Conservation (phyloP, 2,888 invertebrate species). For the Platycheirus rosarum region DNA sequence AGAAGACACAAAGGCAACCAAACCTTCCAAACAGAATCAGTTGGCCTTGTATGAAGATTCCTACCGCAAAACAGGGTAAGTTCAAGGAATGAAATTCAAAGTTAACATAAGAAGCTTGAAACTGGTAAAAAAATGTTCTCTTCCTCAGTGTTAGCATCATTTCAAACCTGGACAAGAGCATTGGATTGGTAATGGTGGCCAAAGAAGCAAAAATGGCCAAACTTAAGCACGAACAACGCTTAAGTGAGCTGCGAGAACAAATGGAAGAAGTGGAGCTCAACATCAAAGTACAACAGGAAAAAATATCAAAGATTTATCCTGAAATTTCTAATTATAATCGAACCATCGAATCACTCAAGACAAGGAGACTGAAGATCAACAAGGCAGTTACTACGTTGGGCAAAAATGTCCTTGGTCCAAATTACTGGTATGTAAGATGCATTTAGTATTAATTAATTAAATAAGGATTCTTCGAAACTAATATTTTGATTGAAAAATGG, state of each 20-base stretch:
- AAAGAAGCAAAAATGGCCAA: slow-evolving; percentile 78
- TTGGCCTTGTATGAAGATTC: slow-evolving; percentile 79
- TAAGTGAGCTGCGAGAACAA: slow-evolving; percentile 78
- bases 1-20: neutral
- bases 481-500: no score
- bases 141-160: slow-evolving; percentile 78
- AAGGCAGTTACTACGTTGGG: slow-evolving; percentile 79
- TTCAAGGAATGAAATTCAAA: neutral
- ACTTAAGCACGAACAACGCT: slow-evolving; percentile 77
- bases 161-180: slow-evolving; percentile 79
- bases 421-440: slow-evolving; percentile 76
- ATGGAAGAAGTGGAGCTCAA: slow-evolving; percentile 77
- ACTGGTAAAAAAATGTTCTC: slow-evolving; percentile 19
- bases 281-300: slow-evolving; percentile 78
- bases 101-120: neutral
- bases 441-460: no score
- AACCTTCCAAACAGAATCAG: slow-evolving; percentile 75
- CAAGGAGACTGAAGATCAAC: slow-evolving; percentile 78
- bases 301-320: slow-evolving; percentile 79
- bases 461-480: no score
- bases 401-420: slow-evolving; percentile 77
- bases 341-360: slow-evolving; percentile 78
- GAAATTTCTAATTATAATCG: slow-evolving; percentile 79
- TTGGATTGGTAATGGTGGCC: slow-evolving; percentile 79
- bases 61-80: slow-evolving; percentile 79